Base-by-base conservation (phyloP, 2,888 invertebrate species). In the Pseudoips prasinana region DNA sequence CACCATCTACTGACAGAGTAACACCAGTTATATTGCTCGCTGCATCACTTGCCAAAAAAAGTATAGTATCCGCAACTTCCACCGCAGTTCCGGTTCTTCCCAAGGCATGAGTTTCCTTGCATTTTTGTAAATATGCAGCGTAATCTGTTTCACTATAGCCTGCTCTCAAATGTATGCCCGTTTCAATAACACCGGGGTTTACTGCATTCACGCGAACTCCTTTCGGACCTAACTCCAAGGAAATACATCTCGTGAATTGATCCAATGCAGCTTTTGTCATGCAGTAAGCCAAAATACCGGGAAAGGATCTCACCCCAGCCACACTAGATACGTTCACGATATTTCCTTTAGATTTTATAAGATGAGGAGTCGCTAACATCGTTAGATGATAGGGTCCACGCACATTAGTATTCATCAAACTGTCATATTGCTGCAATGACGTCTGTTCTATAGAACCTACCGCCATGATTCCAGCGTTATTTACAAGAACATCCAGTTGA, bases 251-350 rank as follows among this genome's bases (percentile, higher is more conserved):
- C 0, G 98, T 98, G 51, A 98, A 92, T 66, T 98, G 97, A 81
- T 98, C 97, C 3, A 98, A 72, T 1, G 96, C 96, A 18, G 96
- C 90, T 84, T 98, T 98, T 6, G 96, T 95, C 85, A 97, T 92
- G 55, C 92, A 92, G 72, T 98, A 98, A 0, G 95, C 93, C 29
- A 97, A 71, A 3, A 96, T 91, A 22, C 93, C 93, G 0, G 96
- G 91, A 65, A 96, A 97, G 40, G 96, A 90, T 62, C 96, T 87
- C 6, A 95, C 70, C 4, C 97, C 97, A 64, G 92, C 93, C 1
- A 97, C 94, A 72, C 96, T 96, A 1, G 97, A 97, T 0, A 98
- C 93, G 74, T 97, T 98, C 0, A 98, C 96, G 52, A 97, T 92
- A 51, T 91, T 94, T 8, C 96, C 96, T 73, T 94, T 93, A 0